These are phyloP conservation scores for Siderastrea siderea DNA, from an alignment of 92 coral and sea anemone genomes.

Conservation along the genomic window DNA sequence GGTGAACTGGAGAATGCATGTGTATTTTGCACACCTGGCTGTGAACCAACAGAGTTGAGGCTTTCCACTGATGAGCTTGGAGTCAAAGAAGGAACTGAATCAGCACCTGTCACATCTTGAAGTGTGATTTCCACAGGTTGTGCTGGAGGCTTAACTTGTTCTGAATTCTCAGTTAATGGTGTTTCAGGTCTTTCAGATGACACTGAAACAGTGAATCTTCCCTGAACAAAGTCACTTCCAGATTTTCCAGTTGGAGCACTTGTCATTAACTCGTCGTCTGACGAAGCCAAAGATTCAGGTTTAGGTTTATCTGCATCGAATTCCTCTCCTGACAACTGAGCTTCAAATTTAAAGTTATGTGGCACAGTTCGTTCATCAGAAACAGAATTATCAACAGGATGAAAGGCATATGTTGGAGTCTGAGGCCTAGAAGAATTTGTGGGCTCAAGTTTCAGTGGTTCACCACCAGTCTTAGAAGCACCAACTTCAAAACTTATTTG, in stretches of 20 bases:
- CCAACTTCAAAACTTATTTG: neutral
- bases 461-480: slow-evolving; percentile 1
- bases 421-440: slow-evolving; percentile 1
- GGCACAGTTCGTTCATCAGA: neutral
- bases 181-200: slow-evolving; percentile 40
- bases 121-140: slow-evolving; percentile 65
- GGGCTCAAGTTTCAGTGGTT: neutral
- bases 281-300: slow-evolving; percentile 20
- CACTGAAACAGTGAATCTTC: slow-evolving; percentile 39
- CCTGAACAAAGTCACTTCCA: slow-evolving; percentile 35
- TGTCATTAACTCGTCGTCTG: slow-evolving; percentile 23
- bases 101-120: slow-evolving; percentile 57
- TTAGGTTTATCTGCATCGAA: slow-evolving; percentile 12
- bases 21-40: slow-evolving; percentile 27
- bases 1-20: slow-evolving; percentile 59
- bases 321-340: slow-evolving; percentile 47
- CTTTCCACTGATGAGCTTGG: slow-evolving; percentile 97
- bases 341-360: slow-evolving; percentile 21
- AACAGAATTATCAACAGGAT: slow-evolving; percentile 30
- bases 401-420: slow-evolving; percentile 35
- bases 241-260: slow-evolving; percentile 12
- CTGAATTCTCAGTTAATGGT: slow-evolving; percentile 27
- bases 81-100: slow-evolving; percentile 77
- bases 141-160: slow-evolving; percentile 37
- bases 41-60: slow-evolving; percentile 81